Conservation (phyloP, 2,113 vertebrate genomes). For the Microcebus tavaratra region DNA sequence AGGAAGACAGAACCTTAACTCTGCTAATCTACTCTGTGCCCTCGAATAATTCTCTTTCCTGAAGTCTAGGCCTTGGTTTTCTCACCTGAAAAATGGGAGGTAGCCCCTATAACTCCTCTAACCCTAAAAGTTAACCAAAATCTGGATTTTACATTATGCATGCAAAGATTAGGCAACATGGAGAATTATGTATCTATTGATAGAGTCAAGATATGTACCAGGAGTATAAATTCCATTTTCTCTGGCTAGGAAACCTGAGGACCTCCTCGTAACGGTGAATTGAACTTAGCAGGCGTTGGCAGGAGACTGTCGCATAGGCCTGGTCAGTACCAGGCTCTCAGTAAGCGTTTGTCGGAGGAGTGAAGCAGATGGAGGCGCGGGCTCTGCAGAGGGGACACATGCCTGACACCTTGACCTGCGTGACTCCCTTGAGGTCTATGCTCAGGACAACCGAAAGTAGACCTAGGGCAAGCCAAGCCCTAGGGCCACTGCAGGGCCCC, state of each 20-base stretch:
- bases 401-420: no score
- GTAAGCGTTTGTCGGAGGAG: neutral
- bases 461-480: neutral
- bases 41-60: neutral
- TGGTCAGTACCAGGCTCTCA: neutral
- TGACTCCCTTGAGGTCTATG: neutral
- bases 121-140: neutral
- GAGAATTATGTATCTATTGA: neutral
- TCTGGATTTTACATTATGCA: neutral
- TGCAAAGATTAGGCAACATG: neutral
- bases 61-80: neutral
- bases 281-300: neutral
- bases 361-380: neutral
- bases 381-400: neutral
- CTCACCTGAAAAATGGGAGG: neutral
- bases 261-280: neutral
- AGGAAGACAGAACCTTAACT: neutral
- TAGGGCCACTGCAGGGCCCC: rapidly evolving
- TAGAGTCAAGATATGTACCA: neutral
- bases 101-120: neutral
- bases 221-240: neutral
- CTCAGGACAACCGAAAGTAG: neutral
- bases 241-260: neutral
- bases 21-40: neutral
- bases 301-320: neutral